phyloP scores from a whole-genome alignment of 2,113 vertebrate species.

The Thymallus thymallus region DNA sequence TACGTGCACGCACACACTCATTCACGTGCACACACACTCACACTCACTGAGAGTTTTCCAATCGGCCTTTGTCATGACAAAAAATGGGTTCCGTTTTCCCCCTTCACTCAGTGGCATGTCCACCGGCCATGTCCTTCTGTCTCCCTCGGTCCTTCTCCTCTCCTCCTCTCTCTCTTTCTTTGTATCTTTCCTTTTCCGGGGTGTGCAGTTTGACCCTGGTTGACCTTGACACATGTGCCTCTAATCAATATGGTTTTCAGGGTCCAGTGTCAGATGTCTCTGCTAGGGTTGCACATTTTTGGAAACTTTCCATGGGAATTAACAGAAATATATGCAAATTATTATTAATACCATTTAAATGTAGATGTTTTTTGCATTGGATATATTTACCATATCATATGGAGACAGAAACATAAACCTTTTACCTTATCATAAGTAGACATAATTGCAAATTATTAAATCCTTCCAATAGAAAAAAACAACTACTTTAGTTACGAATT shows the following conservation, averaged over 20 bases:
- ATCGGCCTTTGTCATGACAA: constrained; percentile 30
- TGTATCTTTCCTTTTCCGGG: constrained; percentile 45
- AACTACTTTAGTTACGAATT: no score
- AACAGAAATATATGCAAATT: no score
- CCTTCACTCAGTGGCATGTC: constrained; percentile 32
- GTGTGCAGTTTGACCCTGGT: constrained; percentile 66
- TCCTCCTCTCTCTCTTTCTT: not conserved
- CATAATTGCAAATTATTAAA: no score
- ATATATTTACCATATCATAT: no score
- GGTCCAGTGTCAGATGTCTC: constrained; percentile 60
- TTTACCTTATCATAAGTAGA: no score
- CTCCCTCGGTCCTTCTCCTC: not conserved
- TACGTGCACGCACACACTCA: constrained; percentile 15
- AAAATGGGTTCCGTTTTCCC: constrained; percentile 41
- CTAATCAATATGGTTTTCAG: constrained; percentile 61
- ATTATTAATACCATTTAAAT: no score
- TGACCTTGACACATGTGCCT: constrained; percentile 68
- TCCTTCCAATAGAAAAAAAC: no score
- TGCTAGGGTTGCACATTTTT: no score
- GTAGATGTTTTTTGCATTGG: no score
- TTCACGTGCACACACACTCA: constrained; percentile 16
- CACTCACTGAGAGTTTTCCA: constrained; percentile 3
- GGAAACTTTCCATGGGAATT: no score
- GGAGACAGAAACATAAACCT: no score
- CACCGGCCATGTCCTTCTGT: constrained; percentile 43